These are phyloP conservation scores for Hesperophylax magnus DNA, from an alignment of 1,140 invertebrate genomes.

Conservation along the genomic window DNA sequence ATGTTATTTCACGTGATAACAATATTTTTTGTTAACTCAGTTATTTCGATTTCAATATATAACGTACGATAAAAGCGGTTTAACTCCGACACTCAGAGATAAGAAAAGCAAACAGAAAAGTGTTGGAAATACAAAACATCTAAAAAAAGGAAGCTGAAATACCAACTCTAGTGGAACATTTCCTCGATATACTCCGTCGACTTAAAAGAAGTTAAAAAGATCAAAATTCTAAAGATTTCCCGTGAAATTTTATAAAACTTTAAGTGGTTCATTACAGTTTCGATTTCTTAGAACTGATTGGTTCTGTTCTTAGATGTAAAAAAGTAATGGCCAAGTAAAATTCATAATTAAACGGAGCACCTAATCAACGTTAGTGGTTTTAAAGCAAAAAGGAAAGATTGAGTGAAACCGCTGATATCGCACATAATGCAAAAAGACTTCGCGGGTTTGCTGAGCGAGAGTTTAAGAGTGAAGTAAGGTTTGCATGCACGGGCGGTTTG, in stretches of 20 bases:
- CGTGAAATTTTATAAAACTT: neutral
- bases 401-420: neutral
- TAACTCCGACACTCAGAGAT: neutral
- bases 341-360: neutral
- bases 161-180: constrained; percentile 1
- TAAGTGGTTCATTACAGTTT: neutral
- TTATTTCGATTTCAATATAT: no score
- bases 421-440: neutral
- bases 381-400: neutral
- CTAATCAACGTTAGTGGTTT: neutral
- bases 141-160: neutral
- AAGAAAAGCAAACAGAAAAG: neutral
- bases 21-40: no score
- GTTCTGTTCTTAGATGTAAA: neutral
- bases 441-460: neutral
- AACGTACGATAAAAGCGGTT: no score
- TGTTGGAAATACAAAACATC: neutral
- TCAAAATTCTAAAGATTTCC: neutral
- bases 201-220: neutral
- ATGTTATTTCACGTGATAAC: no score
- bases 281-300: neutral
- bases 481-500: neutral
- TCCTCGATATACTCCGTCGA: neutral
- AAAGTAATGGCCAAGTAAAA: neutral
- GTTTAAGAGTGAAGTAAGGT: neutral